Evolutionary conservation across 2,888 invertebrate genomes (phyloP).

Genomic region (Drosophila greeni): DNA sequence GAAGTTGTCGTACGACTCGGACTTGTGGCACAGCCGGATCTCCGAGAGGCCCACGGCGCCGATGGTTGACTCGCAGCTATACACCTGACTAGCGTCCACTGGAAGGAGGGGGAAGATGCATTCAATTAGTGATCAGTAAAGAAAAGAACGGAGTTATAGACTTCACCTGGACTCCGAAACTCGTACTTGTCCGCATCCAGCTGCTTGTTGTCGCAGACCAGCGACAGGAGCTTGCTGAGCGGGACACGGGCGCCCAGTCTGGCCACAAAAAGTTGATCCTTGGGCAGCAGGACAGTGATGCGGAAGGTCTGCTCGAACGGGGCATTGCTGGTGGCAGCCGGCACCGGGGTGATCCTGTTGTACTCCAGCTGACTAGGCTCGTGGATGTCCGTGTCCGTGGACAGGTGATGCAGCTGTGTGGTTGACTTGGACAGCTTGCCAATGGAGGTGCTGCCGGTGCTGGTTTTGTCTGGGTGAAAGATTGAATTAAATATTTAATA

Average conservation of each 20-base stretch:
- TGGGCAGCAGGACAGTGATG: slow-evolving; percentile 85
- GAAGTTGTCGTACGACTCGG: slow-evolving; percentile 77
- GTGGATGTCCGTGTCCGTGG: slow-evolving; percentile 73
- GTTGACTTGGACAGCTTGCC: slow-evolving; percentile 77
- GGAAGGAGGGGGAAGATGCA: not conserved
- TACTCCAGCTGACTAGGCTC: slow-evolving; percentile 79
- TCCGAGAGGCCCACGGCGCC: slow-evolving; percentile 79
- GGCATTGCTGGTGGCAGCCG: slow-evolving; percentile 77
- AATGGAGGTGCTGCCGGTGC: slow-evolving; percentile 58
- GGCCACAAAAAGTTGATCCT: slow-evolving; percentile 88
- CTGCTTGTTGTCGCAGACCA: slow-evolving; percentile 88
- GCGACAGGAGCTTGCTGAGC: slow-evolving; percentile 84
- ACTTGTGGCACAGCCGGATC: slow-evolving; percentile 78
- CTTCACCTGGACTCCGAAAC: slow-evolving; percentile 86
- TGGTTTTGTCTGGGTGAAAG: slow-evolving; percentile 60
- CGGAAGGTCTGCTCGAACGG: slow-evolving; percentile 79
- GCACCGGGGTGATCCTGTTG: slow-evolving; percentile 78
- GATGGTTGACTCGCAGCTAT: slow-evolving; percentile 77
- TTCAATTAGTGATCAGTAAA: not conserved
- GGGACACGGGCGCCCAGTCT: slow-evolving; percentile 85
- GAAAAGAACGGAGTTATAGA: not conserved
- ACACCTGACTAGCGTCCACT: slow-evolving; percentile 79
- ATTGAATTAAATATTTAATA: not conserved
- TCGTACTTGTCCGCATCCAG: slow-evolving; percentile 86
- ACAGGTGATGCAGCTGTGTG: slow-evolving; percentile 71